A percentile compares a stretch with the other conserved stretches of the same genome.
These are phyloP conservation scores for Gracilinanus agilis DNA, from an alignment of 2,113 vertebrate genomes.

Conservation along the genomic window DNA sequence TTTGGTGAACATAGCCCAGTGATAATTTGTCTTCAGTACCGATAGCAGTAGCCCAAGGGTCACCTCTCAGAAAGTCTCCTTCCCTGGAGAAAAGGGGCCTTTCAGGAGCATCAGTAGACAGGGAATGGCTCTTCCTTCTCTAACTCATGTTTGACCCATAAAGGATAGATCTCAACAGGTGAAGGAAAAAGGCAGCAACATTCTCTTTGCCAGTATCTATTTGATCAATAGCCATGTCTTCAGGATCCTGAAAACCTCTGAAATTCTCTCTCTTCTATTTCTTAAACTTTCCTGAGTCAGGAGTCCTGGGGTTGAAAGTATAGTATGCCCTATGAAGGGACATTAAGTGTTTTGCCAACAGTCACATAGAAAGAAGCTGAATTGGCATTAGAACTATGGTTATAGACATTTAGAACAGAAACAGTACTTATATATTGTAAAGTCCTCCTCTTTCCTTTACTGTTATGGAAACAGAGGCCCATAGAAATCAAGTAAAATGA, in stretches of 20 bases:
- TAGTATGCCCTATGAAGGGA: too few species aligned
- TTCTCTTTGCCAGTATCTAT: neutral
- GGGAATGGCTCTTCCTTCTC: neutral
- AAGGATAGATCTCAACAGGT: neutral
- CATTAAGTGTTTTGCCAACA: neutral
- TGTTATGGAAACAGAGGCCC: neutral
- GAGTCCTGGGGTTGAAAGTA: too few species aligned
- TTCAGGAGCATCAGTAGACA: neutral
- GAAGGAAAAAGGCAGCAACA: too few species aligned
- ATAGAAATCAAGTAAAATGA: neutral
- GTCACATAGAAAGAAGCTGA: neutral
- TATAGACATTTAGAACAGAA: neutral
- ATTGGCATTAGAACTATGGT: neutral
- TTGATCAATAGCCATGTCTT: neutral
- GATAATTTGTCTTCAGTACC: too few species aligned
- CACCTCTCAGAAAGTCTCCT: neutral
- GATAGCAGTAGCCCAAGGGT: too few species aligned
- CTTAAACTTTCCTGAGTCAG: neutral
- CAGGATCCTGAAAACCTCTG: neutral
- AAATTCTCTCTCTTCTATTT: neutral
- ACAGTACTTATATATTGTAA: neutral
- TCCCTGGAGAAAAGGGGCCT: neutral
- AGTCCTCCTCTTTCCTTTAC: neutral
- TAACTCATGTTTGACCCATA: neutral
- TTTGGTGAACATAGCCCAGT: too few species aligned